A percentile compares a stretch with the other conserved stretches of the same genome.
Evolutionary conservation across 2,113 vertebrate genomes (phyloP).

Genomic region (Ptyas mucosa): DNA sequence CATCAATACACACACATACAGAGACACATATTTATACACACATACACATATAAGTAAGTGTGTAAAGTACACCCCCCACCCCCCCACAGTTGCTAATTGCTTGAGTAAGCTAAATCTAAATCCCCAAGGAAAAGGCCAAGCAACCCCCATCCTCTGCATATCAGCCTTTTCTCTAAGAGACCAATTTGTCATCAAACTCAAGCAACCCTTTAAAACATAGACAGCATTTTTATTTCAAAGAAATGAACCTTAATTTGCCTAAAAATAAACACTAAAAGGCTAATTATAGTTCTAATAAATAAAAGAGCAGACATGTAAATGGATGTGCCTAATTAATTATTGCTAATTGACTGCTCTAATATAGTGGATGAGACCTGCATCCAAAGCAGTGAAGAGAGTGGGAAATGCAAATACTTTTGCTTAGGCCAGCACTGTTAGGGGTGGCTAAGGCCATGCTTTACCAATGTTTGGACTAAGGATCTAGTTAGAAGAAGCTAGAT

Average conservation of each 20-base stretch:
- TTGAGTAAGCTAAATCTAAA: neutral
- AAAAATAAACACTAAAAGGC: slow-evolving; percentile 61
- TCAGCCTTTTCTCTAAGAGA: slow-evolving; percentile 34
- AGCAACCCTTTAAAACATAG: slow-evolving; percentile 56
- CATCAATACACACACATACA: neutral
- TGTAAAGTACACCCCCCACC: neutral
- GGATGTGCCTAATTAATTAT: neutral
- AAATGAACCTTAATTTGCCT: slow-evolving; percentile 53
- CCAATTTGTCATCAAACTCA: slow-evolving; percentile 51
- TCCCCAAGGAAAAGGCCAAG: neutral
- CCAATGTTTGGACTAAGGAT: too few relatives aligned
- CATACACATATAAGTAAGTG: neutral
- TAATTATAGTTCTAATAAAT: slow-evolving; percentile 52
- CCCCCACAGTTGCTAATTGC: neutral
- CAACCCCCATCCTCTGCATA: neutral
- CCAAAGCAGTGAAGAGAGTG: neutral
- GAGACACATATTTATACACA: neutral
- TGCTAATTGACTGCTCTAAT: neutral
- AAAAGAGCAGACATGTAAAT: slow-evolving; percentile 33
- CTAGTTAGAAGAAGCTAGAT: neutral
- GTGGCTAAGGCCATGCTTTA: neutral
- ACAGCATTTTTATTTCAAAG: slow-evolving; percentile 57
- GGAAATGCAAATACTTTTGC: neutral
- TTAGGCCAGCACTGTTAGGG: neutral
- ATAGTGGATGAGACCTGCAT: neutral